These are phyloP conservation scores for Oxycera nigricornis DNA, from an alignment of 2,888 invertebrate species.

Conservation along the genomic window DNA sequence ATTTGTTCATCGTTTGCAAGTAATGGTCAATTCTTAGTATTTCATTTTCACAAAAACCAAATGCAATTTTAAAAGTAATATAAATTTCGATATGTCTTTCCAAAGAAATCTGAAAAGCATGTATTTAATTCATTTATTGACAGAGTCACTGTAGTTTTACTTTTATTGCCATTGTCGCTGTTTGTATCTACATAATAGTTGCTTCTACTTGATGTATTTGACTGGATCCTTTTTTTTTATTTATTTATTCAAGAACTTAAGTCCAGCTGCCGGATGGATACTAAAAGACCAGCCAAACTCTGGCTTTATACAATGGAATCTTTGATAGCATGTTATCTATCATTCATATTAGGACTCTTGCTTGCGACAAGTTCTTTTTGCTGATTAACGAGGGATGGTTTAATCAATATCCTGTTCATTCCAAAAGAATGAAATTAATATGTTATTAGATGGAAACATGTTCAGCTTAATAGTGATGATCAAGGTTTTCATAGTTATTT, in stretches of 20 bases:
- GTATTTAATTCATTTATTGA: too few species aligned
- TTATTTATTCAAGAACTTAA: slow-evolving; percentile 29
- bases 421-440: slow-evolving; percentile 35
- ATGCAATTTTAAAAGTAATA: too few species aligned
- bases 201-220: neutral
- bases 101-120: too few species aligned
- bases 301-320: neutral
- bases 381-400: slow-evolving; percentile 2
- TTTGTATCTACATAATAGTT: neutral
- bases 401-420: neutral
- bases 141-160: too few species aligned
- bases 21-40: too few species aligned
- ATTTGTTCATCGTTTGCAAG: too few species aligned
- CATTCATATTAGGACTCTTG: slow-evolving; percentile 19
- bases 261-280: neutral
- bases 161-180: too few species aligned
- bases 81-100: too few species aligned
- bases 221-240: slow-evolving; percentile 15
- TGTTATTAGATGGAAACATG: slow-evolving; percentile 26
- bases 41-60: too few species aligned
- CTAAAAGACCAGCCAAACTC: neutral
- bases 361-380: neutral
- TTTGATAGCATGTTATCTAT: slow-evolving; percentile 17
- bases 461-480: neutral
- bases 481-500: too few species aligned